A percentile compares a stretch with the other conserved stretches of the same genome.
These are phyloP conservation scores for Rhamphomyia laevipes DNA, from an alignment of 2,888 invertebrate species.

Conservation along the genomic window DNA sequence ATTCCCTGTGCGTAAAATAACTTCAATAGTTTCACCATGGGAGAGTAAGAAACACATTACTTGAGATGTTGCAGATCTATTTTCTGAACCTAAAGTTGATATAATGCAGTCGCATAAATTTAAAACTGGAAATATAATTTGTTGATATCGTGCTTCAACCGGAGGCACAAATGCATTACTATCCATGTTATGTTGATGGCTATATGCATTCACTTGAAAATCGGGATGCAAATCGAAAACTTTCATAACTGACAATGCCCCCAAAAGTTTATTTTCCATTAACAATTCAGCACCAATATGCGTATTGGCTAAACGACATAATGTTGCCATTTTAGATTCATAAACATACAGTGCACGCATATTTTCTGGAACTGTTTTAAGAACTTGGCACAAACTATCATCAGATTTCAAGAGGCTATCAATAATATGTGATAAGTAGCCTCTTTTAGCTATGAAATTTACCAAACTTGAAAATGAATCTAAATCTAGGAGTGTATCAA, in stretches of 20 bases:
- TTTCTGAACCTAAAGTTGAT: conserved; percentile 70
- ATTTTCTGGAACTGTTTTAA: conserved; percentile 53
- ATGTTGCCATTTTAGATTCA: conserved; percentile 74
- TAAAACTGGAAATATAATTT: conserved; percentile 70
- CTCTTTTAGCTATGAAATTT: conserved; percentile 45
- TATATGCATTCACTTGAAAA: conserved; percentile 30
- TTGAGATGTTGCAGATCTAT: conserved; percentile 70
- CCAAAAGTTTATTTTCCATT: conserved; percentile 47
- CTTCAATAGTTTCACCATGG: conserved; percentile 70
- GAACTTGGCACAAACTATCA: conserved; percentile 47
- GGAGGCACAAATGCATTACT: conserved; percentile 45
- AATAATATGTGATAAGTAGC: conserved; percentile 72
- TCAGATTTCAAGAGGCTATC: conserved; percentile 70
- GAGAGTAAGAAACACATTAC: conserved; percentile 68
- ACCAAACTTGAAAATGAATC: conserved; percentile 59
- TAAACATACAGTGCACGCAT: conserved; percentile 73
- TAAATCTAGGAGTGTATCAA: conserved; percentile 65
- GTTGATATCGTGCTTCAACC: conserved; percentile 60
- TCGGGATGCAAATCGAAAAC: conserved; percentile 67
- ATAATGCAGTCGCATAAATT: conserved; percentile 70
- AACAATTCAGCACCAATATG: conserved; percentile 54
- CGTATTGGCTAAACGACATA: conserved; percentile 56
- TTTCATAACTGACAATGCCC: conserved; percentile 53
- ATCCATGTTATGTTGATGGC: conserved; percentile 22
- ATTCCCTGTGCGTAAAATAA: conserved; percentile 58